Percentiles rank a stretch among this genome's conserved stretches.
These are phyloP conservation scores for Spea bombifrons DNA, from an alignment of 2,113 vertebrate genomes.

Conservation along the genomic window DNA sequence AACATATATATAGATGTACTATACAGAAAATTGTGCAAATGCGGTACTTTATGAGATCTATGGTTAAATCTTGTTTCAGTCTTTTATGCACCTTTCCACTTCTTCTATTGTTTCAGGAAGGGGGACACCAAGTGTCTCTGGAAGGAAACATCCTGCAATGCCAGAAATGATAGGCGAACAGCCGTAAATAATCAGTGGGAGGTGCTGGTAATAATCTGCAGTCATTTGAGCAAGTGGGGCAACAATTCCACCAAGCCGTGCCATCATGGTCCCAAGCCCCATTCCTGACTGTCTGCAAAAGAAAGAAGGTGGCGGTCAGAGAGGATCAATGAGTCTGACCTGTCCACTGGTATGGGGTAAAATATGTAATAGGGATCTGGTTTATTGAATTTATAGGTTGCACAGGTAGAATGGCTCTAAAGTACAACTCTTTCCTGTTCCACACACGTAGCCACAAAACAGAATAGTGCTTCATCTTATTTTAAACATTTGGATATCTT, in stretches of 20 bases:
- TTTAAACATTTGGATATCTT: too few relatives aligned
- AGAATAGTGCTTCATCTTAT: too few relatives aligned
- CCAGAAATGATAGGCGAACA: slow-evolving; percentile 66
- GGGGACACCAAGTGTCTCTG: slow-evolving; percentile 68
- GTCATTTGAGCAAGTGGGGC: slow-evolving; percentile 80
- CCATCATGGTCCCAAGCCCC: slow-evolving; percentile 85
- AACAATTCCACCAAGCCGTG: slow-evolving; percentile 82
- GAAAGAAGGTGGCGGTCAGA: background rate
- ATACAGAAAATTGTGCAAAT: too few relatives aligned
- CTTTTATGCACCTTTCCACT: slow-evolving; percentile 62
- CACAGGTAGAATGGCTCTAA: too few relatives aligned
- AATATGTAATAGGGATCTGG: too few relatives aligned
- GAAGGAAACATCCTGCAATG: slow-evolving; percentile 65
- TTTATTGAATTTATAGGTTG: too few relatives aligned
- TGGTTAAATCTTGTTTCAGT: background rate
- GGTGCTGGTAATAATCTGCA: slow-evolving; percentile 54
- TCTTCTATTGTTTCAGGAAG: slow-evolving; percentile 77
- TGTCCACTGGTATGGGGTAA: too few relatives aligned
- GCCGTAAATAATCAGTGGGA: slow-evolving; percentile 74
- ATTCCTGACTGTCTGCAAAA: slow-evolving; percentile 80
- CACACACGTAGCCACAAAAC: too few relatives aligned
- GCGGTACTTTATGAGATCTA: too few relatives aligned
- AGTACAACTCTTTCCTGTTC: too few relatives aligned
- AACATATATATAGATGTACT: too few relatives aligned
- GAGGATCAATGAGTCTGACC: background rate